Evolutionary conservation across 2,797 vertebrate species (phyloP), one percentile per base, ranked within the genome.

Genomic region (Eulemur mongoz): DNA sequence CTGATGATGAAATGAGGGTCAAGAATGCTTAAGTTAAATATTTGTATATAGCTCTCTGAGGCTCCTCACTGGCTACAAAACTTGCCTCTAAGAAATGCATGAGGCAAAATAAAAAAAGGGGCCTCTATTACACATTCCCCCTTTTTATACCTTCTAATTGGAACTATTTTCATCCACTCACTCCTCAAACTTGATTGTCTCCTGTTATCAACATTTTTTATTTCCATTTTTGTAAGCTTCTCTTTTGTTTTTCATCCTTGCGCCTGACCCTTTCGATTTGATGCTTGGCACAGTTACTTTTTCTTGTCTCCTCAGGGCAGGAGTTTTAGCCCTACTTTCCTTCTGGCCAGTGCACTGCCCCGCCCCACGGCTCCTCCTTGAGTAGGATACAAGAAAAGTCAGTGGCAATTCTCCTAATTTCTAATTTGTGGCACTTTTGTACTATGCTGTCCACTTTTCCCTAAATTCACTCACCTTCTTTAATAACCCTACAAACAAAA

Each of bases 151-250:
- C 20, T 94, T 92, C 54, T 85, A 87, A 57, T 63, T 43, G 35
- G 79, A 90, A 78, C 23, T 93, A 40, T 59, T 85, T 81, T 82
- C 32, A 88, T 20, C 13, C 6, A 92, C 14, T 86, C 15, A 83
- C 3, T 50, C n/a, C 5, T 92, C 65, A 96, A 73, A 96, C 18
- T 82, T 89, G 32, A 93, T 95, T 96, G 25, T 97, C 40, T 95
- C 57, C 59, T 43, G 65, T 88, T 72, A 65, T 69, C 35, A 93
- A 73, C 7, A 83, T 69, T n/a, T 30, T 82, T 27, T 48, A 25
- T 57, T 96, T 82, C 23, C 38, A 83, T 38, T 96, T 95, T 91
- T 84, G 12, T 65, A 89, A 92, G 32, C 30, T 48, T 92, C 13
- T 1, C 22, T 38, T 38, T 38, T 79, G n/a, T 65, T 80, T 88